Conservation (phyloP, 1,140 invertebrate genomes). For the Cotesia chilonis region DNA sequence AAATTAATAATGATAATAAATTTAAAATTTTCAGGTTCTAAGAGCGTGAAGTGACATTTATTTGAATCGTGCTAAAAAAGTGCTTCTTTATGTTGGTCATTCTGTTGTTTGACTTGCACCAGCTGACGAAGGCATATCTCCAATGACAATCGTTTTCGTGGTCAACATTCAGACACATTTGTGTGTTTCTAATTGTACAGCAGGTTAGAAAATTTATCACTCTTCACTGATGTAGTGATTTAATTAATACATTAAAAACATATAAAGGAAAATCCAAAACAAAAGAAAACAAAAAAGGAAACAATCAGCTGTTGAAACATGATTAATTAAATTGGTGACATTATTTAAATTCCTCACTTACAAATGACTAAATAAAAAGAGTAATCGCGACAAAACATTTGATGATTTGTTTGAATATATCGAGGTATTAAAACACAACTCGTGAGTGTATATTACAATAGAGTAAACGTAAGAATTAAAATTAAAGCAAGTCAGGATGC, state of each 20-base stretch:
- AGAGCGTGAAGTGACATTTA: too few species aligned
- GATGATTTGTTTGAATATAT: too few species aligned
- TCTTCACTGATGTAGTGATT: slow-evolving; percentile 1
- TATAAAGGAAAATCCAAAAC: background rate
- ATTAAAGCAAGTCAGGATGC: slow-evolving; percentile 47
- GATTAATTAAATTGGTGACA: background rate
- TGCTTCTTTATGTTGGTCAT: background rate
- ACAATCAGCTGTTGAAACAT: background rate
- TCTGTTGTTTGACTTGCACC: background rate
- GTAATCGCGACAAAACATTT: too few species aligned
- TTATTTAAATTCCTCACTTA: too few species aligned
- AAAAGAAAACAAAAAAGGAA: slow-evolving; percentile 30
- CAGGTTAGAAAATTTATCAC: slow-evolving; percentile 46
- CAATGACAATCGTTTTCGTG: slow-evolving; percentile 56
- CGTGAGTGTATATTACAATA: background rate
- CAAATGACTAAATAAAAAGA: too few species aligned
- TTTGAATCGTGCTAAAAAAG: background rate
- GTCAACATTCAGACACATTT: slow-evolving; percentile 37
- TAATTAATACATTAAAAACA: too few species aligned
- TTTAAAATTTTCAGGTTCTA: too few species aligned
- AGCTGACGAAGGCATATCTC: slow-evolving; percentile 39
- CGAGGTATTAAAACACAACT: background rate
- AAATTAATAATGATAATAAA: too few species aligned
- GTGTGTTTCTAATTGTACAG: slow-evolving; percentile 35
- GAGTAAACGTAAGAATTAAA: slow-evolving; percentile 18